These are phyloP conservation scores for Apotomis betuletana DNA, from an alignment of 2,888 invertebrate species.

Conservation along the genomic window DNA sequence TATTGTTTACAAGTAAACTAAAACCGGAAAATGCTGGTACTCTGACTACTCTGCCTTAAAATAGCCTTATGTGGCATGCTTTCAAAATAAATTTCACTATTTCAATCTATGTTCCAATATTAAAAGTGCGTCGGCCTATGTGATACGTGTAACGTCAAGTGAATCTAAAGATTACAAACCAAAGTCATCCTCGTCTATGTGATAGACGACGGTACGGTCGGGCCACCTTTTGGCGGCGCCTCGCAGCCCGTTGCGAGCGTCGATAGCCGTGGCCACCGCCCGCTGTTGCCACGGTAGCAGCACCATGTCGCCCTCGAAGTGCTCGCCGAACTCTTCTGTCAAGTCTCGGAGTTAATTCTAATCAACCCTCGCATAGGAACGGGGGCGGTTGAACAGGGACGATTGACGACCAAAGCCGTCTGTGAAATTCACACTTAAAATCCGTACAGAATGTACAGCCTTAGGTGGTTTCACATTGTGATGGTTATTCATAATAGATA, in stretches of 20 bases:
- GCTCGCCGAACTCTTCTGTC: constrained; percentile 66
- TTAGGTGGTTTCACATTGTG: no score
- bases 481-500: no score
- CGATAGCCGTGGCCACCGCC: constrained; percentile 56
- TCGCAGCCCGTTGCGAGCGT: constrained; percentile 71
- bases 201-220: constrained; percentile 70
- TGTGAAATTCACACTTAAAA: no score
- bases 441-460: no score
- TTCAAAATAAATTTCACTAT: no score
- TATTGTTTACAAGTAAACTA: no score
- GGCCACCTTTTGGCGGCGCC: constrained; percentile 76
- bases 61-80: no score
- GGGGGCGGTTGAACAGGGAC: no score
- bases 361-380: background rate
- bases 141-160: background rate
- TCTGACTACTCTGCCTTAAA: no score
- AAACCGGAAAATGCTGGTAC: no score
- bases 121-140: background rate
- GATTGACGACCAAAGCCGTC: no score
- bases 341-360: background rate
- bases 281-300: constrained; percentile 60
- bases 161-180: constrained; percentile 60
- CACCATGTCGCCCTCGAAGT: constrained; percentile 81
- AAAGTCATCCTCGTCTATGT: constrained; percentile 71
- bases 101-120: no score